Base-by-base conservation (phyloP, 2,888 invertebrate species). In the Neoaliturus tenellus region DNA sequence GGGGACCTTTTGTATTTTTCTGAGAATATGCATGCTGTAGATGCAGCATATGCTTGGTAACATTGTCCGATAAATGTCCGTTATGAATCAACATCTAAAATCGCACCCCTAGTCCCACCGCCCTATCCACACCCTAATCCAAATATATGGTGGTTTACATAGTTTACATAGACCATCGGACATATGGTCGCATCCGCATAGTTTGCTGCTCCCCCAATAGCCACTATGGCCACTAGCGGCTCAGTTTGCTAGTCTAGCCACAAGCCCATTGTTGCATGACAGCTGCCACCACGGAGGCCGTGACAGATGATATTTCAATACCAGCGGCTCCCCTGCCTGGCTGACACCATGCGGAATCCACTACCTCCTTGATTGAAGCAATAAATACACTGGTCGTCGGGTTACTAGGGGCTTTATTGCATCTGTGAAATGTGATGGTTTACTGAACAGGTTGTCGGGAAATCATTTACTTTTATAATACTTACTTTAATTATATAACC, bases 241-340 rank as follows among this genome's bases (percentile, higher is more conserved):
- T n/a, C 3, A n/a, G 48, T 48, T 48, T 4, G n/a, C 48, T n/a
- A 8, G 14, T n/a, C 55, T 55, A 55, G 55, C 55, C 55, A 12
- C 55, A 55, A 55, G 25, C 55, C 55, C 12, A 55, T 55, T 55
- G 55, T 55, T 23, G 3, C 23, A 5, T 3, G 55, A 55, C 55
- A 55, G 55, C 55, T 55, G 55, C 5, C 55, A 20, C 23, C 55
- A 3, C 12, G 23, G 20, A 55, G 23, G 4, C 25, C 25, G 14
- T 55, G 12, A 55, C 55, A 55, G 55, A 55, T 55, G 55, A 55
- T 55, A 55, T 55, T 55, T 55, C 55, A 55, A 55, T 55, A 55
- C 55, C 23, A 55, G 5, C 55, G 23, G 5, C 25, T 55, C 55
- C 55, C 55, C 55, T 55, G 23, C 5, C 20, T n/a, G 5, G 17